Evolutionary conservation across 2,113 vertebrate genomes (phyloP).

Genomic region (Eupsittula cactorum): DNA sequence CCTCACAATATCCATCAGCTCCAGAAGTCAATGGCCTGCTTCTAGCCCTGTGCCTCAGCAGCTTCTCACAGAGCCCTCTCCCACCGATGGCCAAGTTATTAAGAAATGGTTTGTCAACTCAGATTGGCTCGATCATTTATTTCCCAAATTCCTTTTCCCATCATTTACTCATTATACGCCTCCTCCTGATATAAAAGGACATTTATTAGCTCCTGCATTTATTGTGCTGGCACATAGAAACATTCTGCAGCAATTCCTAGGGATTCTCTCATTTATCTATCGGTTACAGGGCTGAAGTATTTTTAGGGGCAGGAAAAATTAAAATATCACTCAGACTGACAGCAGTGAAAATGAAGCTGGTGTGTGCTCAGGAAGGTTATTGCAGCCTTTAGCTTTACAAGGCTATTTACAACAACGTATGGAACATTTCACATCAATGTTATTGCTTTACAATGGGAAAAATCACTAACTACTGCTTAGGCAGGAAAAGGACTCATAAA

Average conservation of each 20-base stretch:
- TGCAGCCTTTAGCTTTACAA: slow-evolving; percentile 39
- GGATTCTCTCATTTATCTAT: slow-evolving; percentile 75
- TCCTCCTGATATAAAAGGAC: slow-evolving; percentile 74
- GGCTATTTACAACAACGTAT: neutral
- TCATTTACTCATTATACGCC: slow-evolving; percentile 81
- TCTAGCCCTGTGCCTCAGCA: neutral
- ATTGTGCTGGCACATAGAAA: slow-evolving; percentile 71
- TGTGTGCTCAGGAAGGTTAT: neutral
- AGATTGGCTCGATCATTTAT: slow-evolving; percentile 73
- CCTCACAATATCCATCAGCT: slow-evolving; percentile 9
- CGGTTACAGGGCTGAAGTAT: slow-evolving; percentile 62
- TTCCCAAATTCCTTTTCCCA: slow-evolving; percentile 74
- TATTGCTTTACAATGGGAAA: slow-evolving; percentile 23
- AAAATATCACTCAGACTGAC: slow-evolving; percentile 81
- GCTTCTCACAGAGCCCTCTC: slow-evolving; percentile 17
- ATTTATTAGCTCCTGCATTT: slow-evolving; percentile 78
- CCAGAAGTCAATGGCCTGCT: neutral
- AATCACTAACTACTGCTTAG: neutral
- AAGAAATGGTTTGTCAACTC: slow-evolving; percentile 76
- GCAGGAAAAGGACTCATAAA: neutral
- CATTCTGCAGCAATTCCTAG: slow-evolving; percentile 71
- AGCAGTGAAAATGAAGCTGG: slow-evolving; percentile 66
- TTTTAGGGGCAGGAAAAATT: slow-evolving; percentile 77
- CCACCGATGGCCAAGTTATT: slow-evolving; percentile 64
- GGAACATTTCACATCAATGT: neutral